These are phyloP conservation scores for Pediacus dermestoides DNA, from an alignment of 2,888 invertebrate genomes.

Conservation along the genomic window DNA sequence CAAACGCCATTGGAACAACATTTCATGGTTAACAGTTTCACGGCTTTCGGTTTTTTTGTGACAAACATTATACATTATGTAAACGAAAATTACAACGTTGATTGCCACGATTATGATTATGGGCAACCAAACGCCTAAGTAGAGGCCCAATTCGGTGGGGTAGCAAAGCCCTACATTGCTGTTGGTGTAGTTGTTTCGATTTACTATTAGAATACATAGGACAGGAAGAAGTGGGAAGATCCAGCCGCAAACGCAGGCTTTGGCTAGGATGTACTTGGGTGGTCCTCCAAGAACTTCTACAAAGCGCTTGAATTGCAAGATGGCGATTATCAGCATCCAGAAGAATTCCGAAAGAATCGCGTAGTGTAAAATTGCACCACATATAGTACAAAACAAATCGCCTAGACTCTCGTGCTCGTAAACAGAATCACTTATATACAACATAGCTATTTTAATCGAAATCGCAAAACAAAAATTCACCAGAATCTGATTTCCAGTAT, in stretches of 20 bases:
- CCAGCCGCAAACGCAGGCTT: conserved; percentile 64
- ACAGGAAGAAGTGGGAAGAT: conserved; percentile 57
- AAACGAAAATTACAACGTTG: conserved; percentile 57
- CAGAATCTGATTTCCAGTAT: conserved; percentile 44
- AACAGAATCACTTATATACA: conserved; percentile 30
- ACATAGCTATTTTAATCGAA: conserved; percentile 37
- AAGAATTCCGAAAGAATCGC: conserved; percentile 64
- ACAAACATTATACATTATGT: conserved; percentile 56
- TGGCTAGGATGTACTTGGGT: conserved; percentile 48
- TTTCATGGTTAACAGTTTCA: conserved; percentile 30
- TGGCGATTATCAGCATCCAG: conserved; percentile 71
- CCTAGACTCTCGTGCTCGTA: conserved; percentile 4
- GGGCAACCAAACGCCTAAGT: conserved; percentile 57
- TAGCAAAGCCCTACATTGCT: conserved; percentile 51
- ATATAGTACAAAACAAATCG: conserved; percentile 51
- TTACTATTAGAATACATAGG: conserved; percentile 51
- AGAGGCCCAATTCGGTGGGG: conserved; percentile 55
- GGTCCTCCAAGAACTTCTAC: conserved; percentile 62
- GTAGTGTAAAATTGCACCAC: conserved; percentile 63
- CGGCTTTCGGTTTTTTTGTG: conserved; percentile 42
- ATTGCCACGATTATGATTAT: conserved; percentile 53
- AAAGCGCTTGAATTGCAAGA: conserved; percentile 63
- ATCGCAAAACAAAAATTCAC: conserved; percentile 40
- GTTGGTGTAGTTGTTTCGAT: conserved; percentile 52
- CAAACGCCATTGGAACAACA: conserved; percentile 55